A percentile compares a stretch with the other conserved stretches of the same genome.
phyloP scores from a whole-genome alignment of 2,888 invertebrate genomes.

The Parapristionchus giblindavisi region DNA sequence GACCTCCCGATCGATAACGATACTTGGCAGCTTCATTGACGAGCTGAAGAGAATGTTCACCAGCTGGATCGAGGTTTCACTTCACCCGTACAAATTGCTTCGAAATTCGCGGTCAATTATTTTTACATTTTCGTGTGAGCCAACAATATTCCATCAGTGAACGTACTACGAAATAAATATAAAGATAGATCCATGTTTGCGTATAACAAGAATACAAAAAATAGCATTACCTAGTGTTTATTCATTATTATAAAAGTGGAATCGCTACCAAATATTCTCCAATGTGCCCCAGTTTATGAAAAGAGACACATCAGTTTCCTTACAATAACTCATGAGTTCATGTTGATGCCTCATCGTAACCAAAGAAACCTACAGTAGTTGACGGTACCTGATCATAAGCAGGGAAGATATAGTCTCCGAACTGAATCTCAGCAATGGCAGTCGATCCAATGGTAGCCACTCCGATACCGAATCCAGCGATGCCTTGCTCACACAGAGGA shows the following conservation, averaged over 20 bases:
- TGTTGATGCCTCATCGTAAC: neutral
- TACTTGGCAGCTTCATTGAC: constrained; percentile 87
- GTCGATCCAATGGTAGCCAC: constrained; percentile 86
- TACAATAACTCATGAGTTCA: neutral
- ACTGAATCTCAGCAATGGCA: constrained; percentile 97
- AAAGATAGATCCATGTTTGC: neutral
- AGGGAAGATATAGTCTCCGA: constrained; percentile 98
- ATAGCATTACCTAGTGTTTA: neutral
- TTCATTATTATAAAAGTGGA: no score
- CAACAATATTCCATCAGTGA: neutral
- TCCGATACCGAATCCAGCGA: constrained; percentile 92
- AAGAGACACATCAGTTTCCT: neutral
- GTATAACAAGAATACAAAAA: neutral
- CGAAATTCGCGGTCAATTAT: neutral
- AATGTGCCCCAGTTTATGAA: constrained; percentile 39
- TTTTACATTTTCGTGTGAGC: neutral
- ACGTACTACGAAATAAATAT: neutral
- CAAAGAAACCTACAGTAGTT: neutral
- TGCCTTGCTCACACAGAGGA: constrained; percentile 93
- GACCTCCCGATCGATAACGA: constrained; percentile 89
- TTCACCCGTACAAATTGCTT: no score
- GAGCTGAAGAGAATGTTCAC: constrained; percentile 70
- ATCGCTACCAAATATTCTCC: no score
- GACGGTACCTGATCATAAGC: constrained; percentile 90
- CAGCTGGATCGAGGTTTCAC: no score